Base-by-base conservation (phyloP, 2,888 invertebrate genomes). In the Hypomecis atomaria region DNA sequence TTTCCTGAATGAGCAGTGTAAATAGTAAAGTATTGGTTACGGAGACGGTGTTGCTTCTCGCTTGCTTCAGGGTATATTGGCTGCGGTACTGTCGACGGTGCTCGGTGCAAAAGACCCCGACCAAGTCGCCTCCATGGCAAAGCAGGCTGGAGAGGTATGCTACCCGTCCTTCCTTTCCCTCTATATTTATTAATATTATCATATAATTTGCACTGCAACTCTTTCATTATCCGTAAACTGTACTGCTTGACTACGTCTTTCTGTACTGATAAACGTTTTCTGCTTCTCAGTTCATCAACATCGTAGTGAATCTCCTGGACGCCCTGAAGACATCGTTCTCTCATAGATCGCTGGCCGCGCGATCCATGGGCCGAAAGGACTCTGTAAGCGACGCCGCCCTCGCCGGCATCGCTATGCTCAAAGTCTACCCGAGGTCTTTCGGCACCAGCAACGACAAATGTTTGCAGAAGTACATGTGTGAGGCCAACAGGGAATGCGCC, bases 91-190 rank as follows among this genome's bases (percentile, higher is more conserved):
- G 94, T 96, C 97, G 89, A 96, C 97, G 92, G 94, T 98, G 94
- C 95, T 98, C 94, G 97, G 97, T 94, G 95, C 96, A 92, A 96
- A 96, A 95, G 96, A 98, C 94, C 97, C 97, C 87, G 96, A 96
- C 92, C 97, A 97, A 94, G 96, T 97, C 92, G 96, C 97, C 94
- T 96, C 96, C 94, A 97, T 98, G 96, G 98, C 97, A 94, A 97
- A 97, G 94, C 97, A 98, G 93, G 97, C 98, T 92, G 96, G 97
- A 93, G 97, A 98, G 97, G 98, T 98, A 96, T 95, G 96, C 94
- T 89, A 79, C 83, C 86, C 84, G 83, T 82, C 89, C 86, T 86
- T 86, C 89, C 89, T 86, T 83, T 74, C 85, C 84, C 82, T 81
- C 81, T 71, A 81, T 73, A 81, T 76, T 68, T 72, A 72, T 71